phyloP scores from a whole-genome alignment of 2,113 vertebrate species.

The Proteles cristata region DNA sequence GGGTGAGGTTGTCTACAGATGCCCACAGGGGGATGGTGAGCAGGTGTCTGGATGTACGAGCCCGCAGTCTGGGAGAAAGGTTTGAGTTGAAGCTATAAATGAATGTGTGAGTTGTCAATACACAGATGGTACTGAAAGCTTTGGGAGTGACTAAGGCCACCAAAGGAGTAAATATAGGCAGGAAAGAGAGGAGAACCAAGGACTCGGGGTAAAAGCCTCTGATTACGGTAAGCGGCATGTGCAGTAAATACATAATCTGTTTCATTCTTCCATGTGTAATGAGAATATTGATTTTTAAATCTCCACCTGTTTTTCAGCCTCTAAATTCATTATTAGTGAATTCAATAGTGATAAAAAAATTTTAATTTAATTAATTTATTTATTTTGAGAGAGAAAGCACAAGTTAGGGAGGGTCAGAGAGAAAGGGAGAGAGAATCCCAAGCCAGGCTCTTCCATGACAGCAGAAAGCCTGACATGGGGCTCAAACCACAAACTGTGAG shows the following conservation, averaged over 20 bases:
- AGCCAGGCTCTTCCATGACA: too few relatives aligned
- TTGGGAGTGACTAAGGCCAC: background rate
- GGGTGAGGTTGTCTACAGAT: background rate
- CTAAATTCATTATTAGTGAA: constrained; percentile 8
- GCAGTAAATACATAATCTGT: background rate
- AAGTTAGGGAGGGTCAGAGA: too few relatives aligned
- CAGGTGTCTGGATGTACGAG: background rate
- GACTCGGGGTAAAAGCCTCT: background rate
- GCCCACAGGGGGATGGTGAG: background rate
- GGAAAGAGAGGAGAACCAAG: background rate
- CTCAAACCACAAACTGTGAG: too few relatives aligned
- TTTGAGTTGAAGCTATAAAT: background rate
- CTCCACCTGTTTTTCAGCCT: background rate
- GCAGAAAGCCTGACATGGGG: too few relatives aligned
- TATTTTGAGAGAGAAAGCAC: too few relatives aligned
- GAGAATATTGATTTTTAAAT: background rate
- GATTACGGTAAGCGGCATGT: background rate
- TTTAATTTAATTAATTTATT: background rate
- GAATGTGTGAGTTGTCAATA: background rate
- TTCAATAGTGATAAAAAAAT: constrained; percentile 43
- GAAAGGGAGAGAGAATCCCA: too few relatives aligned
- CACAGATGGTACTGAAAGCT: background rate
- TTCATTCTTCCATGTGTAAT: background rate
- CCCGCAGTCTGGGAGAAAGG: background rate
- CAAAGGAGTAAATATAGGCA: background rate